These are phyloP conservation scores for Chrysemys picta DNA, from an alignment of 2,113 vertebrate species.

Conservation along the genomic window DNA sequence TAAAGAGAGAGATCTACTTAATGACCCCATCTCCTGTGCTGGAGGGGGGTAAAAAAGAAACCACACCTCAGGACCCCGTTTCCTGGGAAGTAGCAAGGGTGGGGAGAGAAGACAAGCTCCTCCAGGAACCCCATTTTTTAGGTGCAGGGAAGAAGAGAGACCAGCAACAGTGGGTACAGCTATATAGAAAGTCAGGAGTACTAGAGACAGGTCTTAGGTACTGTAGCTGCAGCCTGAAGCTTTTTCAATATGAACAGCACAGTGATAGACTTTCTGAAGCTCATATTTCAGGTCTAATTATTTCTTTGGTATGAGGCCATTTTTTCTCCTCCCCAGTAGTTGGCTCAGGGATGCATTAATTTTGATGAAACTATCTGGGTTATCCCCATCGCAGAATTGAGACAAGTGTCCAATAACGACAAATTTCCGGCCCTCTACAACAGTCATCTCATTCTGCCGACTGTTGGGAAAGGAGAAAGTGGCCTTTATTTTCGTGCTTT, in stretches of 20 bases:
- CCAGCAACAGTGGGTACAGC: neutral
- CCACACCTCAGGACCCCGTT: neutral
- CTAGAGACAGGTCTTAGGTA: neutral
- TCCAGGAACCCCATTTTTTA: neutral
- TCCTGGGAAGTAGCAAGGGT: neutral
- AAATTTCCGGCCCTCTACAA: accelerated
- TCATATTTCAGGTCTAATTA: neutral
- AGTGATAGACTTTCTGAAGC: neutral
- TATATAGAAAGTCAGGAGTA: neutral
- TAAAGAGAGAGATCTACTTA: neutral
- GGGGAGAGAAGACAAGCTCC: neutral
- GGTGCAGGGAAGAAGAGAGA: neutral
- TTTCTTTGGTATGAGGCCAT: neutral
- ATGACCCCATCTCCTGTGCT: neutral
- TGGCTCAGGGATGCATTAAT: neutral
- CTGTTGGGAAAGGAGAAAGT: neutral
- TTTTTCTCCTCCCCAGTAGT: neutral
- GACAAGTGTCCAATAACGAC: neutral
- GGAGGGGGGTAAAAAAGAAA: neutral
- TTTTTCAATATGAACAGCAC: neutral
- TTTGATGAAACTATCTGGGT: conserved; percentile 21
- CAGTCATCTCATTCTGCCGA: neutral
- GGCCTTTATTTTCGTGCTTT: conserved; percentile 9
- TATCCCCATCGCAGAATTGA: neutral
- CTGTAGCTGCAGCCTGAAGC: neutral